Percentiles rank a stretch among this genome's conserved stretches.
Evolutionary conservation across 2,113 vertebrate species (phyloP).

Genomic region (Clarias magur): DNA sequence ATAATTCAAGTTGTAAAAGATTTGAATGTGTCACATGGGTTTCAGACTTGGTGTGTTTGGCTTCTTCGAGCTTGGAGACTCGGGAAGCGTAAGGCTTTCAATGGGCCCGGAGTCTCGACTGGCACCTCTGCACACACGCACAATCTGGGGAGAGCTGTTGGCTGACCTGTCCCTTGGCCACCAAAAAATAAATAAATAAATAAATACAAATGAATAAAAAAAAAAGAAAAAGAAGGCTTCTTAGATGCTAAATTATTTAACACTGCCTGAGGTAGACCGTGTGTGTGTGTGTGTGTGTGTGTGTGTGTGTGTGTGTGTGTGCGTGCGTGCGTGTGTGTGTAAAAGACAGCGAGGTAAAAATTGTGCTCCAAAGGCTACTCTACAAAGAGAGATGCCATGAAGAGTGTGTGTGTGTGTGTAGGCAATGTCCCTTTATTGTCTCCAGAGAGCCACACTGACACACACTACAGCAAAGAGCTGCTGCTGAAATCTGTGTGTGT

Average conservation of each 20-base stretch:
- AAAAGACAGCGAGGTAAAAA: not conserved
- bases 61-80: too few relatives aligned
- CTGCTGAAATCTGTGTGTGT: not conserved
- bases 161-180: not conserved
- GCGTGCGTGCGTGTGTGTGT: not conserved
- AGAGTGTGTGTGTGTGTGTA: not conserved
- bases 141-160: not conserved
- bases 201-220: not conserved
- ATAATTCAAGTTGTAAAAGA: too few relatives aligned
- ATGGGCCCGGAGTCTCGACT: too few relatives aligned
- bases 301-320: conserved; percentile 4
- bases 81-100: too few relatives aligned
- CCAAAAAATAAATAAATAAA: not conserved
- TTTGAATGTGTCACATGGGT: too few relatives aligned
- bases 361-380: not conserved
- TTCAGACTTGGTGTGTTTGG: too few relatives aligned
- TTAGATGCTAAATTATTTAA: conserved; percentile 36
- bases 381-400: too few relatives aligned
- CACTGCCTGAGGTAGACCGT: conserved; percentile 7
- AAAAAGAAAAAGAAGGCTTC: not conserved
- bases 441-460: not conserved
- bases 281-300: conserved; percentile 9
- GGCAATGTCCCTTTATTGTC: not conserved
- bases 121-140: not conserved
- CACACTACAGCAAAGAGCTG: not conserved